These are phyloP conservation scores for Microctonus hyperodae DNA, from an alignment of 2,888 invertebrate genomes.

Conservation along the genomic window DNA sequence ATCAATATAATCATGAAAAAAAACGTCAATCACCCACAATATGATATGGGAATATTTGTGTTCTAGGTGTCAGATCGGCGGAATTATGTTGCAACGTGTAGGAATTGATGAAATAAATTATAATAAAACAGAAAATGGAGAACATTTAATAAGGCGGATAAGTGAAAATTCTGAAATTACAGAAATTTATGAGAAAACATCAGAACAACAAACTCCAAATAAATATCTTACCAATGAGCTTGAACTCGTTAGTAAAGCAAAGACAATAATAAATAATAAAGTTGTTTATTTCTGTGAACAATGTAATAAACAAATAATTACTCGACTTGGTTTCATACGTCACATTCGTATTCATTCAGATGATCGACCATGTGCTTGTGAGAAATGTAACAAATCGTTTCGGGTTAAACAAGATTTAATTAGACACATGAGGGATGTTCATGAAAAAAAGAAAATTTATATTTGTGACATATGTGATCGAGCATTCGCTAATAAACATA, in stretches of 20 bases:
- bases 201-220: neutral
- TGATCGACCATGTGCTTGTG: conserved; percentile 62
- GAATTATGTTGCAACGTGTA: conserved; percentile 2
- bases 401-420: conserved; percentile 65
- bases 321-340: conserved; percentile 41
- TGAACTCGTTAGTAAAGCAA: neutral
- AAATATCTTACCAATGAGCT: neutral
- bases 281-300: conserved; percentile 34
- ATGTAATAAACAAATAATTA: conserved; percentile 45
- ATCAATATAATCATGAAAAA: conserved; percentile 29
- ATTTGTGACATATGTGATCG: conserved; percentile 65
- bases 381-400: conserved; percentile 50
- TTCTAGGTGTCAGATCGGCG: neutral
- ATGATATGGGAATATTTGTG: neutral
- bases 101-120: conserved; percentile 14
- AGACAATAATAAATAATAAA: conserved; percentile 15
- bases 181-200: too few relatives aligned
- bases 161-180: too few relatives aligned
- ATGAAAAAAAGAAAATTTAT: conserved; percentile 63
- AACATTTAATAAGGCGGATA: too few relatives aligned
- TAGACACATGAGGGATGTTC: conserved; percentile 67
- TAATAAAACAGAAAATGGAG: conserved; percentile 30
- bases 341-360: conserved; percentile 46
- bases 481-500: conserved; percentile 64
- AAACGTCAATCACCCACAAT: neutral